Evolutionary conservation across 2,888 invertebrate species (phyloP).

Genomic region (Acholoe squamosa): DNA sequence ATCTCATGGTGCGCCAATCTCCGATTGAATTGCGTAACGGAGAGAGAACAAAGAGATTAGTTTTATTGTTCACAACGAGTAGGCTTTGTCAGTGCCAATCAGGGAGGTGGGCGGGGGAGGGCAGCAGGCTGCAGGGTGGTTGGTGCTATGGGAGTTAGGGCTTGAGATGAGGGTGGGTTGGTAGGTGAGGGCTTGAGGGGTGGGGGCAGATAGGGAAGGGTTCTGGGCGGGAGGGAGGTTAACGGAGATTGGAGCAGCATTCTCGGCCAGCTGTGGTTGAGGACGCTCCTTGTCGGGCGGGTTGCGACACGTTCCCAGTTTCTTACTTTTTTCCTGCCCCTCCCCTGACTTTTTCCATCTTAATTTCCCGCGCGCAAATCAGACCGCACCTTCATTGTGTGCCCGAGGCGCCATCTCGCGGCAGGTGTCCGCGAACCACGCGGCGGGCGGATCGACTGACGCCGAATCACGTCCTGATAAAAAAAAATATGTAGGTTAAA

Average conservation of each 20-base stretch:
- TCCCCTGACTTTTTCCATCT: background rate
- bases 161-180: background rate
- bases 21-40: conserved; percentile 52
- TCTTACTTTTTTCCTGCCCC: background rate
- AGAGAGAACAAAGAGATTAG: conserved; percentile 47
- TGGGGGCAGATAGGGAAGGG: background rate
- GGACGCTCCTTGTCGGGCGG: background rate
- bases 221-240: background rate
- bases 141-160: background rate
- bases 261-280: background rate
- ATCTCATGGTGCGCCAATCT: conserved; percentile 8
- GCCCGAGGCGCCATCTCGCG: background rate
- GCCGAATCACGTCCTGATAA: background rate
- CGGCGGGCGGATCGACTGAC: background rate
- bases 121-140: background rate
- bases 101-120: background rate
- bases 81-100: conserved; percentile 31
- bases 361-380: background rate
- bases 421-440: conserved; percentile 2
- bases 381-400: conserved; percentile 1
- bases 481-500: background rate
- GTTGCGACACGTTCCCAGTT: background rate
- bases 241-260: background rate
- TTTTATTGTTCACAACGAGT: background rate
- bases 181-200: background rate